Conservation (phyloP, 2,888 invertebrate species). For the Melolontha melolontha region DNA sequence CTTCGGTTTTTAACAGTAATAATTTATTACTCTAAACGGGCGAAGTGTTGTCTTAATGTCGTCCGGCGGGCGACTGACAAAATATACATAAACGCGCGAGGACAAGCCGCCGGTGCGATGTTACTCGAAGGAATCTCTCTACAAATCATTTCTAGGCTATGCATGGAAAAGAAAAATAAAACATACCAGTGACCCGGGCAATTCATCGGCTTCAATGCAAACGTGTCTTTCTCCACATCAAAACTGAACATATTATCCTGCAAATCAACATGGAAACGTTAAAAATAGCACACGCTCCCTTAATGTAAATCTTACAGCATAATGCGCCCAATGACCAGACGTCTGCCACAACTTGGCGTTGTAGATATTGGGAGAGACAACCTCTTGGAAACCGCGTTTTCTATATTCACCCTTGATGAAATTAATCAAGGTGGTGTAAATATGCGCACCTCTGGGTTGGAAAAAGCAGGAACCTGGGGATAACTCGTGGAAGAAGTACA, state of each 20-base stretch:
- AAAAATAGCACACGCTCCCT: neutral
- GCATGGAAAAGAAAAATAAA: too few relatives aligned
- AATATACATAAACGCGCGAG: too few relatives aligned
- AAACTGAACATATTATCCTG: constrained; percentile 96
- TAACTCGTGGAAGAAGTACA: constrained; percentile 98
- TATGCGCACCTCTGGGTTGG: constrained; percentile 94
- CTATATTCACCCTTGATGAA: constrained; percentile 89
- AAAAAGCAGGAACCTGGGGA: constrained; percentile 99
- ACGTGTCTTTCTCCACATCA: constrained; percentile 95
- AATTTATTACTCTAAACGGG: too few relatives aligned
- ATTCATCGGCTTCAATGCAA: constrained; percentile 99
- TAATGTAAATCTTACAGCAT: constrained; percentile 71
- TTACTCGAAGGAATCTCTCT: too few relatives aligned
- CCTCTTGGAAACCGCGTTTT: constrained; percentile 93
- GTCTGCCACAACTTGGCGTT: constrained; percentile 97
- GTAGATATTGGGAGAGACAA: constrained; percentile 95
- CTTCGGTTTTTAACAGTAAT: too few relatives aligned
- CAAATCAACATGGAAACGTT: constrained; percentile 49
- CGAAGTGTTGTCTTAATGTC: too few relatives aligned
- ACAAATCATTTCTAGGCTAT: too few relatives aligned
- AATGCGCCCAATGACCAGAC: constrained; percentile 99
- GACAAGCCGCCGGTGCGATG: too few relatives aligned
- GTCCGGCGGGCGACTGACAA: too few relatives aligned
- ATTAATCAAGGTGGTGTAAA: constrained; percentile 93
- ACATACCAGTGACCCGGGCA: constrained; percentile 97